Percentiles rank a stretch among this genome's conserved stretches.
Evolutionary conservation across 2,888 invertebrate species (phyloP).

Genomic region (Merodon equestris): DNA sequence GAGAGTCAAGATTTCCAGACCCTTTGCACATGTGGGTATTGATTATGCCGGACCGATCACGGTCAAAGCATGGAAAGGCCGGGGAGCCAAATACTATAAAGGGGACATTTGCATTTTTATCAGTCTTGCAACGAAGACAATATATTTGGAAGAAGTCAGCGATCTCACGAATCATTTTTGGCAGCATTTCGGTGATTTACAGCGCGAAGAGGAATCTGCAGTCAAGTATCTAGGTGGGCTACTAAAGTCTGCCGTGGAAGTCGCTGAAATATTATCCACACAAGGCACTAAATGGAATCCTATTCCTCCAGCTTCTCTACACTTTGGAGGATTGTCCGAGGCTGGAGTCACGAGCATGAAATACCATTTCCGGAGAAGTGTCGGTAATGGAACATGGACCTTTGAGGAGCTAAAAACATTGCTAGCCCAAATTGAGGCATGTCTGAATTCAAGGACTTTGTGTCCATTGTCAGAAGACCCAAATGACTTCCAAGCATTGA

Average conservation of each 20-base stretch:
- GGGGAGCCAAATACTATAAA: conserved; percentile 65
- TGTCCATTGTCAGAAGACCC: too few relatives aligned
- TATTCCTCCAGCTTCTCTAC: conserved; percentile 48
- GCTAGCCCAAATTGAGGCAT: too few relatives aligned
- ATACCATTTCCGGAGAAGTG: too few relatives aligned
- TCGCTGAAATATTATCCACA: not conserved
- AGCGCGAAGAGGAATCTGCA: too few relatives aligned
- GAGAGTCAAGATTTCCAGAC: conserved; percentile 16
- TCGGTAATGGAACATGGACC: too few relatives aligned
- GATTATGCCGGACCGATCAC: conserved; percentile 69
- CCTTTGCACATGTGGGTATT: conserved; percentile 40
- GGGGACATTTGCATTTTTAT: conserved; percentile 71
- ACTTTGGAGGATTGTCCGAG: conserved; percentile 46
- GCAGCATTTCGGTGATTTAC: too few relatives aligned
- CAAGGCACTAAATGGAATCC: conserved; percentile 72
- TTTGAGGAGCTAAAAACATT: too few relatives aligned
- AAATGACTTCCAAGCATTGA: too few relatives aligned
- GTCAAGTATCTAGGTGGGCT: conserved; percentile 10
- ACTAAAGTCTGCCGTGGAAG: conserved; percentile 8
- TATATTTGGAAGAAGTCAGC: conserved; percentile 72
- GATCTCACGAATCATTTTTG: too few relatives aligned
- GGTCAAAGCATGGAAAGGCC: conserved; percentile 21
- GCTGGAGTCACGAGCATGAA: too few relatives aligned
- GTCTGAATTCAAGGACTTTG: too few relatives aligned
- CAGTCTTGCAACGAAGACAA: conserved; percentile 69